Conservation (phyloP, 2,113 vertebrate species). For the Atherinomorus stipes region DNA sequence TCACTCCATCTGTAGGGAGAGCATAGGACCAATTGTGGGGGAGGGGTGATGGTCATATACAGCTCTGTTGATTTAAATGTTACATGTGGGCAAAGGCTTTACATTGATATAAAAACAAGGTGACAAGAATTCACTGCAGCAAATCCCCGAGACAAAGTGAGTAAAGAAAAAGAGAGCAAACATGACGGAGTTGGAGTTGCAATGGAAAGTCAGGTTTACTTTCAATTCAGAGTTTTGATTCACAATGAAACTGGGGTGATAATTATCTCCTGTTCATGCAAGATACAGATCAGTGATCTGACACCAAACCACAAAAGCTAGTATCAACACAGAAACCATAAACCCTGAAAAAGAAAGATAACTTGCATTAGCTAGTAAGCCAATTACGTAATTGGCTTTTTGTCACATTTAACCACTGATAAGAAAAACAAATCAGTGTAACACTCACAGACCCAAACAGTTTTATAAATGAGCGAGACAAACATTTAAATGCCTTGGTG, state of each 20-base stretch:
- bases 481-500: no score
- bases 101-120: slow-evolving; percentile 34
- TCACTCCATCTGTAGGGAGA: slow-evolving; percentile 6
- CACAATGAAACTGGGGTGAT: neutral
- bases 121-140: slow-evolving; percentile 37
- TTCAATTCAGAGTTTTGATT: neutral
- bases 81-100: slow-evolving; percentile 1
- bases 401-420: neutral
- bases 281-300: slow-evolving; percentile 16
- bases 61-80: slow-evolving; percentile 16
- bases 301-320: neutral
- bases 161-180: neutral
- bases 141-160: slow-evolving; percentile 8
- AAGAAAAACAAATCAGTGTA: neutral
- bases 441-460: neutral
- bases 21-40: neutral
- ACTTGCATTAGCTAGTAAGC: no score
- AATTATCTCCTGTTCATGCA: neutral
- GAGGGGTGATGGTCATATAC: slow-evolving; percentile 2
- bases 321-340: no score
- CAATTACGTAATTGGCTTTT: neutral
- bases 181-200: neutral
- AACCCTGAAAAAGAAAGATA: slow-evolving; percentile 35
- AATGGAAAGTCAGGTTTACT: neutral
- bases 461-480: neutral